Conservation (phyloP, 2,888 invertebrate species). For the Himalopsyche anomala region DNA sequence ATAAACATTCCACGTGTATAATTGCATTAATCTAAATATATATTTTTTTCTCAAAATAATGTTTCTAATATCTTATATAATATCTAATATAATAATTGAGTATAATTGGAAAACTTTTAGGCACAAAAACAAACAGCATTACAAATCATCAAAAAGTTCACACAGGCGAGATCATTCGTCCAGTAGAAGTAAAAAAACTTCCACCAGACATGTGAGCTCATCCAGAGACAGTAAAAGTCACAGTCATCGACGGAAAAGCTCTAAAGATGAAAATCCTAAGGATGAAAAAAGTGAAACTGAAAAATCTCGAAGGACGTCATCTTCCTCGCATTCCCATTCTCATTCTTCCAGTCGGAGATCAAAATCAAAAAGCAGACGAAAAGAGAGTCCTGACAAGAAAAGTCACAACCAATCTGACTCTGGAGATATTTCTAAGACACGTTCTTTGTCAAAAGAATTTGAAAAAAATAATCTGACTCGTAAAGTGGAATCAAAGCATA, state of each 20-base stretch:
- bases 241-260: constrained; percentile 66
- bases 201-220: constrained; percentile 53
- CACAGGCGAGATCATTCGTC: constrained; percentile 60
- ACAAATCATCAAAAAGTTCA: constrained; percentile 61
- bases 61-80: too few relatives aligned
- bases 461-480: constrained; percentile 47
- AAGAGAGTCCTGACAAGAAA: constrained; percentile 51
- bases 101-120: constrained; percentile 46
- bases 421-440: constrained; percentile 52
- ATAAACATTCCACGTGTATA: not conserved
- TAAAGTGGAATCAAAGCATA: constrained; percentile 18
- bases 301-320: constrained; percentile 52
- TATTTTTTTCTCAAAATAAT: too few relatives aligned
- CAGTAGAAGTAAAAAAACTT: constrained; percentile 52
- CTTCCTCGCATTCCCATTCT: constrained; percentile 56
- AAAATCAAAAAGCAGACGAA: constrained; percentile 53
- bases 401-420: constrained; percentile 51
- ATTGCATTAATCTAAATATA: not conserved
- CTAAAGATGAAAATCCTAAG: constrained; percentile 60
- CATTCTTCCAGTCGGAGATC: constrained; percentile 46
- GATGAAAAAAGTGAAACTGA: constrained; percentile 53
- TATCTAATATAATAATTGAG: not conserved
- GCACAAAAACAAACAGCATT: constrained; percentile 61
- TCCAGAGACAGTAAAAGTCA: constrained; percentile 66
- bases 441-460: constrained; percentile 52